These are phyloP conservation scores for Aptenodytes forsteri DNA, from an alignment of 2,113 vertebrate genomes.

Conservation along the genomic window DNA sequence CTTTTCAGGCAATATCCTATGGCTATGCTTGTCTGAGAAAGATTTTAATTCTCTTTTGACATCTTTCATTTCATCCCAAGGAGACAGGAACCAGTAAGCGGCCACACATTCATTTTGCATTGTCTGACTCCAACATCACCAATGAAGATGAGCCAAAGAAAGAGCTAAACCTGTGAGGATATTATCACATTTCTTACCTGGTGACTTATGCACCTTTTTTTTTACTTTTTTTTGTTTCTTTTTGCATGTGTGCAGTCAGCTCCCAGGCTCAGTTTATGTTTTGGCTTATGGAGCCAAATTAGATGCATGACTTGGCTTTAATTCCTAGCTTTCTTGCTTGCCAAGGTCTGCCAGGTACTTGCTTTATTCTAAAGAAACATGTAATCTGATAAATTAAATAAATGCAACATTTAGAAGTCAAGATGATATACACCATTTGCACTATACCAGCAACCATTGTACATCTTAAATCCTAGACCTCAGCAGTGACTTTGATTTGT, in stretches of 20 bases:
- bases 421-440: neutral
- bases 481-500: neutral
- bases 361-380: constrained; percentile 27
- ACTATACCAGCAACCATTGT: neutral
- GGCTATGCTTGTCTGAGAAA: neutral
- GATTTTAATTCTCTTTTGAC: neutral
- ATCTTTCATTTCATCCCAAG: neutral
- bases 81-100: neutral
- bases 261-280: constrained; percentile 50
- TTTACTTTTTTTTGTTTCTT: neutral
- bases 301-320: constrained; percentile 68
- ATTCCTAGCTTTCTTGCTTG: neutral
- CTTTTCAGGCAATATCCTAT: neutral
- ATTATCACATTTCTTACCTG: neutral
- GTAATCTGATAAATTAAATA: constrained; percentile 67
- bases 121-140: neutral
- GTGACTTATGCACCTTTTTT: neutral
- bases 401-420: constrained; percentile 62
- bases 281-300: constrained; percentile 51
- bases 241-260: constrained; percentile 46
- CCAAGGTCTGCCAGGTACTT: constrained; percentile 64
- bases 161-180: neutral
- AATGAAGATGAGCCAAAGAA: neutral
- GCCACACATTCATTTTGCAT: neutral
- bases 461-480: neutral